phyloP scores from a whole-genome alignment of 1,140 invertebrate species.

The Drosophila seguyi region DNA sequence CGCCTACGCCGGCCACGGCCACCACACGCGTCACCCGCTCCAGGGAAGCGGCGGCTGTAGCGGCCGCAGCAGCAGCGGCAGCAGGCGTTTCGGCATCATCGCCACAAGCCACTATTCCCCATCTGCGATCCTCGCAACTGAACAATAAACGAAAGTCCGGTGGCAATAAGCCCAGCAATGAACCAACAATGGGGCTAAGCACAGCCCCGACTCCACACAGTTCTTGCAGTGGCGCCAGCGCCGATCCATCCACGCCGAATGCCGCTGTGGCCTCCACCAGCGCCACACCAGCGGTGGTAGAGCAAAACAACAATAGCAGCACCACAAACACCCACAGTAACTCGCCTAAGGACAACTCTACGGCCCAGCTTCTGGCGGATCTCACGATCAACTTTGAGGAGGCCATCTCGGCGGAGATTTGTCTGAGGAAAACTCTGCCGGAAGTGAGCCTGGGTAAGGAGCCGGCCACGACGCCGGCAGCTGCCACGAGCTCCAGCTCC shows the following conservation, averaged over 20 bases:
- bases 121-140: slow-evolving; percentile 4
- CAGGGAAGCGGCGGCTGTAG: slow-evolving; percentile 40
- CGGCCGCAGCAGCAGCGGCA: slow-evolving; percentile 19
- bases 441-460: slow-evolving; percentile 71
- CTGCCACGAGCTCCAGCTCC: slow-evolving; percentile 14
- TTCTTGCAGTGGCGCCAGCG: slow-evolving; percentile 19
- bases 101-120: slow-evolving; percentile 1
- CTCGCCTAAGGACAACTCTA: slow-evolving; percentile 69
- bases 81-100: slow-evolving; percentile 35
- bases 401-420: slow-evolving; percentile 77
- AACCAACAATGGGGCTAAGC: slow-evolving; percentile 78
- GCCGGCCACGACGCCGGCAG: slow-evolving; percentile 31
- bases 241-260: slow-evolving; percentile 8
- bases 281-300: slow-evolving; percentile 9
- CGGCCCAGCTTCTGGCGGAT: slow-evolving; percentile 72
- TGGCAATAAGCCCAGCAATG: slow-evolving; percentile 37
- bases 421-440: slow-evolving; percentile 75
- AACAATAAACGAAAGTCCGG: slow-evolving; percentile 30
- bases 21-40: slow-evolving; percentile 76
- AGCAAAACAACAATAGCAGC: slow-evolving; percentile 20
- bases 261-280: slow-evolving; percentile 42
- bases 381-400: slow-evolving; percentile 72
- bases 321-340: slow-evolving; percentile 35
- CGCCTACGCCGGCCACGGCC: slow-evolving; percentile 43
- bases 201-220: slow-evolving; percentile 61